These are phyloP conservation scores for Manacus vitellinus DNA, from an alignment of 2,113 vertebrate genomes.

Conservation along the genomic window DNA sequence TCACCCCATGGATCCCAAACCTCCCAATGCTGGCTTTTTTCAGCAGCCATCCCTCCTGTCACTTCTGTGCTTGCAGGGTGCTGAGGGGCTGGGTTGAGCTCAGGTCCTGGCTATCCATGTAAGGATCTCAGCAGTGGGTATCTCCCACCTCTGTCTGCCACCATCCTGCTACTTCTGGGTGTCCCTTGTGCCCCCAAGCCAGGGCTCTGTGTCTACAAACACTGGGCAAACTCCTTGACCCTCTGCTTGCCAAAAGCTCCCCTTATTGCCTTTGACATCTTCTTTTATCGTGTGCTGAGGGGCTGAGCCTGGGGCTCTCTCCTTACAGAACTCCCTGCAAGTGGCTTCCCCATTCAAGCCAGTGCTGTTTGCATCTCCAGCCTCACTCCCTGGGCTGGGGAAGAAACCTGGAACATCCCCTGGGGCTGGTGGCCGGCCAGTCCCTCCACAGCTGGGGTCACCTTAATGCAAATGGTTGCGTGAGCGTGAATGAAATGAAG, in stretches of 20 bases:
- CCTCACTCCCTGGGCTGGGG: accelerated
- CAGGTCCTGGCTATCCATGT: not conserved
- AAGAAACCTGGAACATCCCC: accelerated
- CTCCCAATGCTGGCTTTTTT: accelerated
- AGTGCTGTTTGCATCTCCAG: not conserved
- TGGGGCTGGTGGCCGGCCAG: not conserved
- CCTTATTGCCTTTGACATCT: not conserved
- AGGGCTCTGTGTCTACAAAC: accelerated
- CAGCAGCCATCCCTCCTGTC: not conserved
- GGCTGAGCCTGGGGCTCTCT: not conserved
- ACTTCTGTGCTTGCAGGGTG: not conserved
- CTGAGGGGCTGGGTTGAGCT: not conserved
- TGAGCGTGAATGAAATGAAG: not conserved
- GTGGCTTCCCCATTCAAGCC: not conserved
- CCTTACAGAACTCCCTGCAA: not conserved
- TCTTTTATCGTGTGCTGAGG: not conserved
- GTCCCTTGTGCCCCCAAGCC: not conserved
- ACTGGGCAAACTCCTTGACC: not conserved
- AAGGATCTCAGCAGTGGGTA: not conserved
- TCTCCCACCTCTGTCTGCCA: not conserved
- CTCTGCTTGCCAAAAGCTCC: not conserved
- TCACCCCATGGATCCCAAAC: not conserved
- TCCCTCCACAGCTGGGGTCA: not conserved
- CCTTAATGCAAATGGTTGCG: not conserved
- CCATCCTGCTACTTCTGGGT: not conserved